Evolutionary conservation across 2,888 invertebrate species (phyloP).

Genomic region (Diloba caeruleocephala): DNA sequence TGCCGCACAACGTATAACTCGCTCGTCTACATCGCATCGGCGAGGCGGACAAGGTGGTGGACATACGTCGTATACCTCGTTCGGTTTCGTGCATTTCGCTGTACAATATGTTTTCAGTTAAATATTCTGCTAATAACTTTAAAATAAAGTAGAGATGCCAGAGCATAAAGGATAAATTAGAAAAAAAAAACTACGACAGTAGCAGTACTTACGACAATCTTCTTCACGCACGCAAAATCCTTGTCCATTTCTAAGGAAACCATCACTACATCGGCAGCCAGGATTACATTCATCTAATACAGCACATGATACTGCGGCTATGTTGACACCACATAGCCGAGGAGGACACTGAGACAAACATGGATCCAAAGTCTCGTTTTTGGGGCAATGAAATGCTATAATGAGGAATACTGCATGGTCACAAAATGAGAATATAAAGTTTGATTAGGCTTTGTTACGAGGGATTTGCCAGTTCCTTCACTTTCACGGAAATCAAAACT

Average conservation of each 20-base stretch:
- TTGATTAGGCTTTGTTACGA: no score
- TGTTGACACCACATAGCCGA: constrained; percentile 31
- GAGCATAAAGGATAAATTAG: no score
- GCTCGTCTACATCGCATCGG: constrained; percentile 55
- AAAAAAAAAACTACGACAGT: no score
- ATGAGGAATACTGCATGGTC: no score
- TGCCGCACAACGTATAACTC: constrained; percentile 46
- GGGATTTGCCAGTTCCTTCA: no score
- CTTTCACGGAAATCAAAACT: no score
- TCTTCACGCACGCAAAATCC: constrained; percentile 14
- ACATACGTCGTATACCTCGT: constrained; percentile 57
- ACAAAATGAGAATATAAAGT: neutral
- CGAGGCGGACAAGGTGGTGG: constrained; percentile 50
- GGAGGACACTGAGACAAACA: constrained; percentile 33
- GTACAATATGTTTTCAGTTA: no score
- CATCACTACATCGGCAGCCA: constrained; percentile 32
- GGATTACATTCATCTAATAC: constrained; percentile 12
- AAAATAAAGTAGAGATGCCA: no score
- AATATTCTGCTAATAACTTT: no score
- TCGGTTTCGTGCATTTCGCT: constrained; percentile 45
- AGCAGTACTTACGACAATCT: constrained; percentile 38
- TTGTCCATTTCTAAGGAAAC: constrained; percentile 14
- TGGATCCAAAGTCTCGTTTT: constrained; percentile 32
- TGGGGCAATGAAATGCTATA: constrained; percentile 31
- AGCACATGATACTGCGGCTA: constrained; percentile 30